Conservation (phyloP, 2,113 vertebrate genomes). For the Calyptommatus sinebrachiatus region DNA sequence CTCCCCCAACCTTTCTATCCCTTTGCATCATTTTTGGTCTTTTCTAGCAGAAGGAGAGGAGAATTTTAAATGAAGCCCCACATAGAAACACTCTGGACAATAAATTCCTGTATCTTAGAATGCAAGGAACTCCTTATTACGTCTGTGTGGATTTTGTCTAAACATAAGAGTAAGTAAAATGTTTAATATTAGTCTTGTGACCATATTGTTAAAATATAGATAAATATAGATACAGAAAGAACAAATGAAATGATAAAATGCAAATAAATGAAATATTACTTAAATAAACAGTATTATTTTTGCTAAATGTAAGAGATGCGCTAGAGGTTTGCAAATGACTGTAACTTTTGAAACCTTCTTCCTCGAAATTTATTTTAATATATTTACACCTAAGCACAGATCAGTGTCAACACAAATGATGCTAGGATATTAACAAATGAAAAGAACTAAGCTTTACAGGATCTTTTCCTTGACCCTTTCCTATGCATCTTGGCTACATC, state of each 20-base stretch:
- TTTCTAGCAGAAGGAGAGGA: slow-evolving; percentile 41
- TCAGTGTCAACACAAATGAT: slow-evolving; percentile 42
- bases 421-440: slow-evolving; percentile 46
- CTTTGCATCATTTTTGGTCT: slow-evolving; percentile 33
- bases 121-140: slow-evolving; percentile 21
- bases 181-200: too few relatives aligned
- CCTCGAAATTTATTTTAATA: slow-evolving; percentile 49
- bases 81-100: slow-evolving; percentile 29
- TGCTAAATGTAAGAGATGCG: slow-evolving; percentile 27
- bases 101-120: slow-evolving; percentile 4
- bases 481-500: background rate
- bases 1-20: background rate
- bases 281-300: background rate
- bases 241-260: too few relatives aligned
- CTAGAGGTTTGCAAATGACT: slow-evolving; percentile 45
- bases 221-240: too few relatives aligned
- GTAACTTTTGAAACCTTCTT: slow-evolving; percentile 41
- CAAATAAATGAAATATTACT: too few relatives aligned
- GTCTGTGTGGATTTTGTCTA: slow-evolving; percentile 20
- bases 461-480: slow-evolving; percentile 14
- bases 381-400: slow-evolving; percentile 48
- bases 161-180: slow-evolving; percentile 2
- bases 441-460: slow-evolving; percentile 26
- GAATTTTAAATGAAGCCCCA: slow-evolving; percentile 41
- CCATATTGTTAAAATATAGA: too few relatives aligned